Percentiles rank a stretch among this genome's conserved stretches.
Conservation (phyloP, 2,797 vertebrate species). For the Antennarius maculatus region DNA sequence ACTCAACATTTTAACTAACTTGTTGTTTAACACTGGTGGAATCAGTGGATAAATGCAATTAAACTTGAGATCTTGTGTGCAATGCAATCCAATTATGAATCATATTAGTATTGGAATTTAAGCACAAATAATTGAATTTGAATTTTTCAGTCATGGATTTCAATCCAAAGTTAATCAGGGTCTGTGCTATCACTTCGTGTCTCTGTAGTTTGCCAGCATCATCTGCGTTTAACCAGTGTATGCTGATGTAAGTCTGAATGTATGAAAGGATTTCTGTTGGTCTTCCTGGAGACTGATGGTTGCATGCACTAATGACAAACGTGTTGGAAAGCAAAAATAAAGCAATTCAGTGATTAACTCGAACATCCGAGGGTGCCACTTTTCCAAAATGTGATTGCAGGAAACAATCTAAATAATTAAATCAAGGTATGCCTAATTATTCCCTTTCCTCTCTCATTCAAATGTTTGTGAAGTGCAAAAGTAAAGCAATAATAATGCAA, state of each 20-base stretch:
- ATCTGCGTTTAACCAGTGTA: slow-evolving; percentile 32
- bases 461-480: slow-evolving; percentile 11
- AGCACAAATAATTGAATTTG: slow-evolving; percentile 57
- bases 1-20: not conserved
- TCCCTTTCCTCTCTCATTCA: slow-evolving; percentile 7
- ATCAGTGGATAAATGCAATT: slow-evolving; percentile 38
- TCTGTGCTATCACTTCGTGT: slow-evolving; percentile 36
- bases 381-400: slow-evolving; percentile 12
- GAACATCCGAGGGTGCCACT: slow-evolving; percentile 18
- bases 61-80: slow-evolving; percentile 30
- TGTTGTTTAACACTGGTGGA: not conserved
- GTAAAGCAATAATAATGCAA: slow-evolving; percentile 11
- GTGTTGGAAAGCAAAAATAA: slow-evolving; percentile 14
- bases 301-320: slow-evolving; percentile 3
- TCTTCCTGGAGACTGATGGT: slow-evolving; percentile 13
- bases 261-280: slow-evolving; percentile 14
- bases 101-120: slow-evolving; percentile 47
- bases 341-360: slow-evolving; percentile 27
- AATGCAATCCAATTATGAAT: slow-evolving; percentile 35
- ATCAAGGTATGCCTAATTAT: too few species aligned
- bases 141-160: slow-evolving; percentile 56
- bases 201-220: slow-evolving; percentile 21
- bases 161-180: slow-evolving; percentile 45
- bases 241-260: slow-evolving; percentile 31
- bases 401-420: too few species aligned